These are phyloP conservation scores for Netelia virgata DNA, from an alignment of 2,888 invertebrate genomes.

Conservation along the genomic window DNA sequence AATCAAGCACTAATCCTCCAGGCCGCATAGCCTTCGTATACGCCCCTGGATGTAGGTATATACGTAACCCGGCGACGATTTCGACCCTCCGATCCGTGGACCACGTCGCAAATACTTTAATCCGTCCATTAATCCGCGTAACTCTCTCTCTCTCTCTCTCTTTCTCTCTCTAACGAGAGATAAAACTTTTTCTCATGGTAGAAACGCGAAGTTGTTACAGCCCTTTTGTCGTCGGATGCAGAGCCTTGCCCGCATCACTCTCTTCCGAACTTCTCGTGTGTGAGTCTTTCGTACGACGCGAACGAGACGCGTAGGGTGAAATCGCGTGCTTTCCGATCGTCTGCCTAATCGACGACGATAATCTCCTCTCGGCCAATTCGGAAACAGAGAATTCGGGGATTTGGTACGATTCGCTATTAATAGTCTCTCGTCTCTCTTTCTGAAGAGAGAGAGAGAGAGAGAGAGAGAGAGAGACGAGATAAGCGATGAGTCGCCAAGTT, in stretches of 20 bases:
- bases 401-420: slow-evolving; percentile 53
- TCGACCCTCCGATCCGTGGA: slow-evolving; percentile 77
- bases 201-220: slow-evolving; percentile 77
- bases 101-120: slow-evolving; percentile 83
- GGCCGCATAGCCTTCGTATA: slow-evolving; percentile 56
- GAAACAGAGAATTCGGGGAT: slow-evolving; percentile 28
- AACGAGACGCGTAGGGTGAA: slow-evolving; percentile 11
- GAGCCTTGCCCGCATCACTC: slow-evolving; percentile 62
- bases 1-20: slow-evolving; percentile 84
- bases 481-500: slow-evolving; percentile 48
- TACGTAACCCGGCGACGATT: slow-evolving; percentile 72
- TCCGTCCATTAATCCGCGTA: slow-evolving; percentile 83
- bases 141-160: slow-evolving; percentile 47
- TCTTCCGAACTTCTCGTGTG: slow-evolving; percentile 14
- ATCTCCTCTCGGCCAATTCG: slow-evolving; percentile 55
- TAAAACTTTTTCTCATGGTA: slow-evolving; percentile 81
- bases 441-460: too few relatives aligned
- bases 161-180: slow-evolving; percentile 74
- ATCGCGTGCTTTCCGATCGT: slow-evolving; percentile 44
- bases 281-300: slow-evolving; percentile 13
- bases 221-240: slow-evolving; percentile 82
- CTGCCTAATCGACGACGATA: slow-evolving; percentile 62
- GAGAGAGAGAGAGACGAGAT: slow-evolving; percentile 21
- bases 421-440: slow-evolving; percentile 22
- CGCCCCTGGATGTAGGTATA: background rate